Base-by-base conservation (phyloP, 2,797 vertebrate species). In the Emys orbicularis region DNA sequence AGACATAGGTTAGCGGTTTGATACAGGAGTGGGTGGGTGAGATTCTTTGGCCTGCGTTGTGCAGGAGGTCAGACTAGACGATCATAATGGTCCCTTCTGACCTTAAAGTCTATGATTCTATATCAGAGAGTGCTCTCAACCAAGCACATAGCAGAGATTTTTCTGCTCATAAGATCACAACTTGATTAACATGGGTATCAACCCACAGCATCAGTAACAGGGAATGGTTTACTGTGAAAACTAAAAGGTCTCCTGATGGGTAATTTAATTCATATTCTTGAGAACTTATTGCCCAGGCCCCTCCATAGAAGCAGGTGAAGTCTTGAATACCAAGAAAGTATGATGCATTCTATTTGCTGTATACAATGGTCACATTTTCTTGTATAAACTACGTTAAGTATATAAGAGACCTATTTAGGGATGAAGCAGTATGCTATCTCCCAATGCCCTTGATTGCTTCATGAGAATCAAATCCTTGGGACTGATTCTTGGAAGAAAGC, bases 101-200 rank as follows among this genome's bases (percentile, higher is more conserved):
- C 15, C 50, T 50, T 50, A 50, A 50, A 50, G 50, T 50, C 50
- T 50, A 50, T 50, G 50, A 50, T 50, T 50, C 50, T 50, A 90
- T 56, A 27, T 86, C 50, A 89, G 59, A 92, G 83, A 23, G 90
- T 4, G 81, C 11, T 10, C 92, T 88, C 61, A 87, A 25, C 37
- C 74, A 59, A 93, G 81, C 5, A 5, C n/a, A 2, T n/a, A 65
- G 7, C 9, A 68, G 0, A 0, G n/a, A 2, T 50, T 52, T 77
- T 4, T 44, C 54, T 23, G 44, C 23, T 84, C 31, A 10, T n/a
- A 85, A 88, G 54, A 72, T 12, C 13, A 68, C 56, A 84, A 29
- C 9, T 57, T 90, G 31, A 53, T 86, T 29, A 84, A 44, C 23
- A 87, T 3, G 7, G 27, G 37, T 6, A 3, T 6, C 50, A 76